Base-by-base conservation (phyloP, 2,113 vertebrate genomes). In the Alces alces region DNA sequence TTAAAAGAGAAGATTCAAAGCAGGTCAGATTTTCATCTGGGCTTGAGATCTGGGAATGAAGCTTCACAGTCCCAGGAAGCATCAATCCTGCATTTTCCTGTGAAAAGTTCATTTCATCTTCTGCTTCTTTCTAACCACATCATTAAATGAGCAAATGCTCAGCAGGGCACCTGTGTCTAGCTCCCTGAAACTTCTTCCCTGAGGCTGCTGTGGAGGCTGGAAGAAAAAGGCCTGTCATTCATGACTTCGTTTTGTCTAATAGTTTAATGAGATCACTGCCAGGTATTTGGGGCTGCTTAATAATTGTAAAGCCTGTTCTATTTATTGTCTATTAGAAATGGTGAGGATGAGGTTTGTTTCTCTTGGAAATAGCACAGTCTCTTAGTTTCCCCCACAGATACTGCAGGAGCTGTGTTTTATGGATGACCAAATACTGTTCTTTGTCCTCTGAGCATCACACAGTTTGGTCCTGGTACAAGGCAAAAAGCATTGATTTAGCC, bases 21-120 rank as follows among this genome's bases (percentile, higher is more conserved):
- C 79, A 50, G 21, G 28, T 76, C 6, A 61, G 43, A 12, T 64
- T 90, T 89, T 43, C 73, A 23, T 87, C 57, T 73, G 86, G n/a
- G 79, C 58, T n/a, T 93, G 84, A 50, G 47, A 57, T 76, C 61
- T 90, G 54, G 79, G 16, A 23, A 1, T 21, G 43, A 58, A 73
- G 57, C 60, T 54, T 86, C 28, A 27, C 14, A 11, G 47, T 23
- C 54, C 28, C 47, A 27, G 86, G 30, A 87, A 83, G 83, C 86
- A n/a, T 93, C 50, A 4, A 7, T 76, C 52, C 87, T 23, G 52
- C 73, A 21, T 84, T 94, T 87, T 52, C 89, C 86, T 66, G 3
- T 84, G 78, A 80, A 88, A 87, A 21, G 45, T 85, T 90, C 50
- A 28, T 97, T 91, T 96, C 28, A 93, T 96, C 80, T 60, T 47